A percentile compares a stretch with the other conserved stretches of the same genome.
These are phyloP conservation scores for Phoenicopterus ruber DNA, from an alignment of 2,113 vertebrate genomes.

Conservation along the genomic window DNA sequence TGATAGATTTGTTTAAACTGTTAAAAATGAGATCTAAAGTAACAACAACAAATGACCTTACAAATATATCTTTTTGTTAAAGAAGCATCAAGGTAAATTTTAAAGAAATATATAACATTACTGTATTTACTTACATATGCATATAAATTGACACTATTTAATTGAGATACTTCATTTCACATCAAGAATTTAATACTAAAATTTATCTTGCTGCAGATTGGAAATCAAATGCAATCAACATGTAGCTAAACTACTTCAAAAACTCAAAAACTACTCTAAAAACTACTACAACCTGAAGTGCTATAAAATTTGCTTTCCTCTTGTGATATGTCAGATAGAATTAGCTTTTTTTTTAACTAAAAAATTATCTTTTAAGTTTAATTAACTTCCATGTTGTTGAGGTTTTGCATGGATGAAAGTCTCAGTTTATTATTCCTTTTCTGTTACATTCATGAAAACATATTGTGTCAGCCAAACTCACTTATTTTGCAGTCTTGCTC, in stretches of 20 bases:
- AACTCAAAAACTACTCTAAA: neutral
- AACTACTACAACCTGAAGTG: neutral
- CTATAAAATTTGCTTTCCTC: neutral
- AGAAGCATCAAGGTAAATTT: neutral
- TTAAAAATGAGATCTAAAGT: neutral
- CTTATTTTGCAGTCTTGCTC: constrained; percentile 90
- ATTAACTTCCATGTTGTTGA: neutral
- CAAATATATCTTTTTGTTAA: neutral
- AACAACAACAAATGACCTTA: neutral
- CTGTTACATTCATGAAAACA: neutral
- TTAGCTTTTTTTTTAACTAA: neutral
- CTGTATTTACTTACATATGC: neutral
- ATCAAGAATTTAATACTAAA: neutral
- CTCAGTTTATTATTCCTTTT: neutral
- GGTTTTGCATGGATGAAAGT: neutral
- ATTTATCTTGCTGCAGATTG: neutral
- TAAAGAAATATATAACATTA: neutral
- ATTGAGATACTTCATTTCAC: neutral
- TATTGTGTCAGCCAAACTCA: constrained; percentile 69
- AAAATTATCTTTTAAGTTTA: neutral
- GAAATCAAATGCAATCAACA: neutral
- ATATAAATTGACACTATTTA: neutral
- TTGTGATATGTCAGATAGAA: neutral
- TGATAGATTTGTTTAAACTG: neutral
- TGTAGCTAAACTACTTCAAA: neutral